phyloP scores from a whole-genome alignment of 2,888 invertebrate genomes.

The Eupsilia transversa region DNA sequence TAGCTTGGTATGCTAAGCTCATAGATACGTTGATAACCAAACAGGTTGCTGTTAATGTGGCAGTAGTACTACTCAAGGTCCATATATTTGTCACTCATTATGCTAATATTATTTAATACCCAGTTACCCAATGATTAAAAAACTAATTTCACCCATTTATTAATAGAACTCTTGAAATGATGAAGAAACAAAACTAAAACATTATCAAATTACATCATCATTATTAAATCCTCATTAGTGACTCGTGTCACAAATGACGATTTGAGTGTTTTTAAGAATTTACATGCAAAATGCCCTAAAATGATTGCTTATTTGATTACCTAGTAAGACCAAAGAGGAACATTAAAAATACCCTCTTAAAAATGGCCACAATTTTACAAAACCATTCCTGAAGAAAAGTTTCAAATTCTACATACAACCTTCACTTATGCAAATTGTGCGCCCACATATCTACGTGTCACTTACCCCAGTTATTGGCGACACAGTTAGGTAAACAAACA shows the following conservation, averaged over 20 bases:
- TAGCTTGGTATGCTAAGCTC: not conserved
- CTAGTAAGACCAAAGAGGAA: not conserved
- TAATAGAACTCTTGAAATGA: not conserved
- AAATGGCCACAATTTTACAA: not conserved
- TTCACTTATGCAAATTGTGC: constrained; percentile 31
- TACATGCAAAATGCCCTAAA: not conserved
- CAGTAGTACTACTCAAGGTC: constrained; percentile 20
- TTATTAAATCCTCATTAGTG: no score
- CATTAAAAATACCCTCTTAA: not conserved
- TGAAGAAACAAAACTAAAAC: not conserved
- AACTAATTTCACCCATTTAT: not conserved
- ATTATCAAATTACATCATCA: not conserved
- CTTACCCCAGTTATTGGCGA: constrained; percentile 35
- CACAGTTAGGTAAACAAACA: constrained; percentile 45
- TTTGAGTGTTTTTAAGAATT: not conserved
- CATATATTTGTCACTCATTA: constrained; percentile 40
- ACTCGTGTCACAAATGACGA: not conserved
- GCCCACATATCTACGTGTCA: constrained; percentile 55
- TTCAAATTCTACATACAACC: not conserved
- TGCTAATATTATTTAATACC: constrained; percentile 24
- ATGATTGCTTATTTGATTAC: not conserved
- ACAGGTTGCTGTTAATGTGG: constrained; percentile 37
- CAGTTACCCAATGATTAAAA: not conserved
- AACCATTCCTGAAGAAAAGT: not conserved
- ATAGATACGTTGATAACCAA: constrained; percentile 30